Evolutionary conservation across 2,113 vertebrate species (phyloP), one percentile per base, ranked within the genome.

Genomic region (Microtus oregoni): DNA sequence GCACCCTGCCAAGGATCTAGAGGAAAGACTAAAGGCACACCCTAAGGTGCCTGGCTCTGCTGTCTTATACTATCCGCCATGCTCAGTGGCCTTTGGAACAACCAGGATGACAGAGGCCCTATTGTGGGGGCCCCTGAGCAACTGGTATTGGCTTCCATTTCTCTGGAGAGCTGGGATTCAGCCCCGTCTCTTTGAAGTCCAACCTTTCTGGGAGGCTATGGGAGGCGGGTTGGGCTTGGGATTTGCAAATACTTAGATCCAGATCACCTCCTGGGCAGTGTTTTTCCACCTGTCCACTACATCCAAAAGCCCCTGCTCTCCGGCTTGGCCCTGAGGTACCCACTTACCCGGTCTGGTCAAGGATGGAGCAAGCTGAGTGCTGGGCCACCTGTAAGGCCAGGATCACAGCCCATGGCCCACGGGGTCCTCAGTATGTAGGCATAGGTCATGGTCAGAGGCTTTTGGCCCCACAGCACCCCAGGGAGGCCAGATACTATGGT

Each of bases 401-500:
- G 70, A 17, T 83, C 52, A 8, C 9, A 14, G 52, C n/a, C 3
- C 8, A 0, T 13, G 20, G 52, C 24, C 5, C 5, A 0, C 7
- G 38, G 47, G 72, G 14, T 52, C 44, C 24, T 82, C 26, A 5
- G 38, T 20, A 4, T 12, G 7, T 63, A 50, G 68, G 73, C 35
- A 14, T 13, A 14, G 10, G 68, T 72, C 61, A 7, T 7, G 0
- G 58, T 76, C 38, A 14, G 0, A 41, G 26, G 22, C 35, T 28
- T 0, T 41, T 24, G 75, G 38, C 67, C 30, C 58, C 41, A 50
- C 63, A 86, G 63, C 63, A 70, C 44, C 5, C 0, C 0, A 6
- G 30, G 61, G 73, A 19, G 90, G 82, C 2, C 32, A 0, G 17
- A 3, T 52, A 61, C 12, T 1, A 0, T 17, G 0, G 30, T 0